These are phyloP conservation scores for Sebastes schlegelii DNA, from an alignment of 2,113 vertebrate species.

Conservation along the genomic window DNA sequence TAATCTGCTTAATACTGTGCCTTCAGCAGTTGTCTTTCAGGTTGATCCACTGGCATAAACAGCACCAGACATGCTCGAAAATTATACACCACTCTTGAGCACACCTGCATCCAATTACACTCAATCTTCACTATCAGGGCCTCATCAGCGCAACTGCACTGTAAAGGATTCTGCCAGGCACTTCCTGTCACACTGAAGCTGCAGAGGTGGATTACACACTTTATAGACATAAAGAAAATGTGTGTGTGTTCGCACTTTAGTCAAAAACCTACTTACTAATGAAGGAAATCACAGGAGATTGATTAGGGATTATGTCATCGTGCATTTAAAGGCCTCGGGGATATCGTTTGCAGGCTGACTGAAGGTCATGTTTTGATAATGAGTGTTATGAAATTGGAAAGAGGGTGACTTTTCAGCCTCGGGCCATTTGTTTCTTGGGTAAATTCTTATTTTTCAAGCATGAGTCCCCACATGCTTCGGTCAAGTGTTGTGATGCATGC, in stretches of 20 bases:
- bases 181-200: constrained; percentile 17
- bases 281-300: neutral
- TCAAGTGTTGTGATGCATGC: constrained; percentile 25
- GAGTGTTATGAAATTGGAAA: neutral
- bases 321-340: constrained; percentile 17
- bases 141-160: constrained; percentile 38
- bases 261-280: neutral
- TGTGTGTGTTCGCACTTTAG: neutral
- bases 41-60: neutral
- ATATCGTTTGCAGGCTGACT: constrained; percentile 4
- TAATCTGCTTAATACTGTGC: constrained; percentile 3
- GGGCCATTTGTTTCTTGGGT: neutral
- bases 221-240: neutral
- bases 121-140: constrained; percentile 2
- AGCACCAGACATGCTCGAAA: constrained; percentile 23
- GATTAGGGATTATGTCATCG: constrained; percentile 13
- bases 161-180: constrained; percentile 44
- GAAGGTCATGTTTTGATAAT: constrained; percentile 3
- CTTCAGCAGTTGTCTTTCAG: constrained; percentile 9
- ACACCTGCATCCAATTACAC: constrained; percentile 69
- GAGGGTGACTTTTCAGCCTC: neutral
- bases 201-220: constrained; percentile 32
- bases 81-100: constrained; percentile 45
- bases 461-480: constrained; percentile 4
- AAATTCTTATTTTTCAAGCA: constrained; percentile 21